These are phyloP conservation scores for Zapus hudsonius DNA, from an alignment of 2,113 vertebrate genomes.

Conservation along the genomic window DNA sequence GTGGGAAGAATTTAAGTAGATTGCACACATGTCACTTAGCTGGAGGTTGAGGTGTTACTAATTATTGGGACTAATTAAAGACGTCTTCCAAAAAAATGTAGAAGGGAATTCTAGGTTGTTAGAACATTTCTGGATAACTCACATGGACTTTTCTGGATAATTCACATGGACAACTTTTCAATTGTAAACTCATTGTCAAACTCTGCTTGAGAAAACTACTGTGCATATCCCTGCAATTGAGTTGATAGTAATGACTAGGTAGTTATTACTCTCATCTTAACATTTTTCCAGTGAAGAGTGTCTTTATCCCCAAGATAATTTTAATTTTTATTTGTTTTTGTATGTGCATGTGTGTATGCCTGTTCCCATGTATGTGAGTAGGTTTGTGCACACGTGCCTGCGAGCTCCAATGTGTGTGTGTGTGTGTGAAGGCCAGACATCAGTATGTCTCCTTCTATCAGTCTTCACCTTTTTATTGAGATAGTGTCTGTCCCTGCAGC, in stretches of 20 bases:
- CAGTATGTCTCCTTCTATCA: too few relatives aligned
- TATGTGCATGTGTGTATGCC: too few relatives aligned
- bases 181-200: not conserved
- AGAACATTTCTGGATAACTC: not conserved
- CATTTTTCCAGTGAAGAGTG: not conserved
- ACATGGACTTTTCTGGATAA: not conserved
- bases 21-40: not conserved
- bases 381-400: too few relatives aligned
- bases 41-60: not conserved
- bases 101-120: not conserved
- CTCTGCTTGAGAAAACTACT: not conserved
- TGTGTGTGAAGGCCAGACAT: too few relatives aligned
- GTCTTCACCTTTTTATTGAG: too few relatives aligned
- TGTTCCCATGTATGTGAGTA: too few relatives aligned
- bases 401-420: too few relatives aligned
- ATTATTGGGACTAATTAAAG: not conserved
- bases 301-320: not conserved
- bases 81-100: not conserved
- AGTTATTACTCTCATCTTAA: not conserved
- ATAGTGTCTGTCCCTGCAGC: too few relatives aligned
- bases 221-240: not conserved
- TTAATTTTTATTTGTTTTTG: too few relatives aligned
- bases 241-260: not conserved
- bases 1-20: not conserved
- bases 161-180: not conserved